These are phyloP conservation scores for Accipiter cooperii DNA, from an alignment of 2,113 vertebrate genomes.

Conservation along the genomic window DNA sequence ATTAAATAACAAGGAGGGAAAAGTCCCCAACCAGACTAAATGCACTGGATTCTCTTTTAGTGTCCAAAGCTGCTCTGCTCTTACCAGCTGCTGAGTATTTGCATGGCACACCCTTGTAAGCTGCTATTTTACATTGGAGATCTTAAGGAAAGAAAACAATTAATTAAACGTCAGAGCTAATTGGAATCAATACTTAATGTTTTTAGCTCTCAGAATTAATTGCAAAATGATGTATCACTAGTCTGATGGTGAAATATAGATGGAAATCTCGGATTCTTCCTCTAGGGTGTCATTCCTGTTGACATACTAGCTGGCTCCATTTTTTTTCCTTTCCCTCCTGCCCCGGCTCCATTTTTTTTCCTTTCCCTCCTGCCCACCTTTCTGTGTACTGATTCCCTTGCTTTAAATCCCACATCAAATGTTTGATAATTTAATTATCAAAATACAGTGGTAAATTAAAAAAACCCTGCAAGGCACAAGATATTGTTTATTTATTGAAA, in stretches of 20 bases:
- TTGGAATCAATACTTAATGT: slow-evolving; percentile 68
- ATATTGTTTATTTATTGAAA: background rate
- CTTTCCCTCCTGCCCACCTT: background rate
- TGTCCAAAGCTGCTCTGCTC: background rate
- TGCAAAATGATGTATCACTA: slow-evolving; percentile 62
- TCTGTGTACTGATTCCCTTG: background rate
- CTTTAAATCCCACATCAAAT: background rate
- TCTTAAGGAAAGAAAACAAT: slow-evolving; percentile 55
- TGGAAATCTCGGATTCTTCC: slow-evolving; percentile 39
- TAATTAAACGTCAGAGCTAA: slow-evolving; percentile 60
- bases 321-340: background rate
- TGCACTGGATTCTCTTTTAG: background rate
- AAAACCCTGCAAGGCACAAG: background rate
- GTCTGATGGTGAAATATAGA: slow-evolving; percentile 47
- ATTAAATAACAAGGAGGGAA: background rate
- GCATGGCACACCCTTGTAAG: background rate
- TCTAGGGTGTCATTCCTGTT: slow-evolving; percentile 18
- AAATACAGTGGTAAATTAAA: background rate
- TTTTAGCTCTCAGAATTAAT: slow-evolving; percentile 63
- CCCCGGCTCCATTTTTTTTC: background rate
- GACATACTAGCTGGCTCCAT: background rate
- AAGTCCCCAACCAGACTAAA: background rate
- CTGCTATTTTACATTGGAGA: background rate
- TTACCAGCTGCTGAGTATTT: background rate
- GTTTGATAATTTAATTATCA: background rate